Evolutionary conservation across 2,113 vertebrate species (phyloP), one percentile per base, ranked within the genome.

Genomic region (Dicaeum eximium): DNA sequence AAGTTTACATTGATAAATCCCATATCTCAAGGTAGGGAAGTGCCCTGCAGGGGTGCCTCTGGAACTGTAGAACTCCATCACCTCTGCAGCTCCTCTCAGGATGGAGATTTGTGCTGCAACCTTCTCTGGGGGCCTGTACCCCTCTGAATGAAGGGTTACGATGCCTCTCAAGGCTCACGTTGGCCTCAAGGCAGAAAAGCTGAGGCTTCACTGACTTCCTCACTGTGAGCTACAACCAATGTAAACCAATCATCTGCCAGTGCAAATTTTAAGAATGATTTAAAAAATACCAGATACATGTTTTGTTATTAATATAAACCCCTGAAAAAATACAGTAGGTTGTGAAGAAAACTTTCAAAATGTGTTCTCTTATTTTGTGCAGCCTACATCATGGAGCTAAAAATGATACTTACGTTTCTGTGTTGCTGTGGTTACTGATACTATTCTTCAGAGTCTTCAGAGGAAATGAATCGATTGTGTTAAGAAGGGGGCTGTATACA

Each of bases 351-450:
- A 92, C 67, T 93, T 95, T 65, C 23, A 80, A 90, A n/a, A 65
- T 54, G 7, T 64, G 15, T 66, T 93, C 71, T 81, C 37, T 72
- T 67, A 51, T 87, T 91, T 90, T 95, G 75, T 83, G 79, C 88
- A 80, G 62, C 82, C 81, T 92, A 91, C 90, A 90, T 82, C 31
- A 61, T 7, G 35, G 77, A 97, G 82, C 82, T 96, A 94, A 96
- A 96, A 94, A 92, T 86, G 53, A 90, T 62, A 95, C 91, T 85
- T 91, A 69, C 77, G 92, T 94, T 80, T 75, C 80, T 91, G 66
- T 37, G 82, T 94, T 94, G 60, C 95, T 95, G 86, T 97, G 88
- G 92, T 95, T 95, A 97, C 95, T 91, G 93, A 85, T 75, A 86
- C 44, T 91, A 90, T 92, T 88, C 56, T 80, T 95, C 62, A 87